Evolutionary conservation across 1,140 invertebrate species (phyloP), one percentile per base, ranked within the genome.

Genomic region (Subanguina moxae): DNA sequence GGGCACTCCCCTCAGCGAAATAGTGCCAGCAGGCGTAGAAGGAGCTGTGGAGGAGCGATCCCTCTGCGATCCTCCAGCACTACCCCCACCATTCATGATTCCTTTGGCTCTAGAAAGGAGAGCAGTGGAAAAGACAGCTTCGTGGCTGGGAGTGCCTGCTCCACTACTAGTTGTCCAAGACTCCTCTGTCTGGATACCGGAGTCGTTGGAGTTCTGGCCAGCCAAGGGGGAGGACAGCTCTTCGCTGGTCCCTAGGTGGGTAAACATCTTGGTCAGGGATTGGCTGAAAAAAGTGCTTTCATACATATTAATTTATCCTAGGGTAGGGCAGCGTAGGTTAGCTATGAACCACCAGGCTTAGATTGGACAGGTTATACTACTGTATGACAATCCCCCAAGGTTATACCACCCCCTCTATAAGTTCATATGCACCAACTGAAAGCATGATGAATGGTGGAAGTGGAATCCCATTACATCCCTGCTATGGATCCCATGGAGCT

Each of bases 201-300:
- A 77, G 62, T 75, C 73, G 52, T 75, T 75, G 1, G 70, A 74
- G 42, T 23, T 32, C 28, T 77, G 75, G 1, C 64, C 72, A 28
- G 57, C 23, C 56, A 73, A 7, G 43, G 75, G 30, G 45, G 15
- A 19, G 3, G 32, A 11, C 32, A 11, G 8, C 15, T 66, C 71
- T 63, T 74, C 38, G 48, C 32, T 56, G 63, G 52, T 17, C 43
- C 21, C 58, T 13, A 74, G 42, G n/a, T 68, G n/a, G 23, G 43
- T 58, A 21, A 72, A 72, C 72, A 72, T 72, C 56, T 65, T 76
- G 9, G 74, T 70, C 9, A 72, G 42, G 13, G 71, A 76, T 57
- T 67, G 56, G 17, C 65, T 74, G 28, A 64, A 71, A 64, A 64
- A n/a, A n/a, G n/a, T n/a, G n/a, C n/a, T n/a, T n/a, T n/a, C n/a